phyloP scores from a whole-genome alignment of 1,140 invertebrate genomes.

The Achatina immaculata region DNA sequence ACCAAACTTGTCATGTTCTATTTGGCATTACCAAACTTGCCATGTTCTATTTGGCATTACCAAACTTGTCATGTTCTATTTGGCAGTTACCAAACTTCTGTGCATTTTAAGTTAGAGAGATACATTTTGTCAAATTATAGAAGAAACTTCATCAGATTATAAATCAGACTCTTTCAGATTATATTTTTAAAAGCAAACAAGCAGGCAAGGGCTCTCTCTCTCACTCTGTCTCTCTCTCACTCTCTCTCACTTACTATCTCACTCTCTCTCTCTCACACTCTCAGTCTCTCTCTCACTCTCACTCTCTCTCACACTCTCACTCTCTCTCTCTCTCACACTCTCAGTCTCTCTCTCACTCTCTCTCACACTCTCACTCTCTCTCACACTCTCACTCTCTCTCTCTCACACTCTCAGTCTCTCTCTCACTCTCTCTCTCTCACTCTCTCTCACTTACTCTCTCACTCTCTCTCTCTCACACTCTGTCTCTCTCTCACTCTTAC shows the following conservation, averaged over 20 bases:
- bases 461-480: not conserved
- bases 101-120: no score
- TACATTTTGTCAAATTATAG: no score
- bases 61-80: no score
- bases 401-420: not conserved
- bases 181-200: no score
- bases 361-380: not conserved
- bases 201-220: no score
- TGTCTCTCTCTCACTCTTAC: not conserved
- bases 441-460: not conserved
- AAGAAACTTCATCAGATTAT: no score
- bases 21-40: no score
- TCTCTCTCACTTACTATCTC: conserved; percentile 27
- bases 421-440: not conserved
- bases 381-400: not conserved
- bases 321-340: not conserved
- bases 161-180: no score
- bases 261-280: conserved; percentile 22
- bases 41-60: no score
- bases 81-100: no score
- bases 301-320: not conserved
- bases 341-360: not conserved
- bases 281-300: no score
- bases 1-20: no score
- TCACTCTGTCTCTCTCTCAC: conserved; percentile 11